These are phyloP conservation scores for Geothlypis trichas DNA, from an alignment of 2,113 vertebrate species.

Conservation along the genomic window DNA sequence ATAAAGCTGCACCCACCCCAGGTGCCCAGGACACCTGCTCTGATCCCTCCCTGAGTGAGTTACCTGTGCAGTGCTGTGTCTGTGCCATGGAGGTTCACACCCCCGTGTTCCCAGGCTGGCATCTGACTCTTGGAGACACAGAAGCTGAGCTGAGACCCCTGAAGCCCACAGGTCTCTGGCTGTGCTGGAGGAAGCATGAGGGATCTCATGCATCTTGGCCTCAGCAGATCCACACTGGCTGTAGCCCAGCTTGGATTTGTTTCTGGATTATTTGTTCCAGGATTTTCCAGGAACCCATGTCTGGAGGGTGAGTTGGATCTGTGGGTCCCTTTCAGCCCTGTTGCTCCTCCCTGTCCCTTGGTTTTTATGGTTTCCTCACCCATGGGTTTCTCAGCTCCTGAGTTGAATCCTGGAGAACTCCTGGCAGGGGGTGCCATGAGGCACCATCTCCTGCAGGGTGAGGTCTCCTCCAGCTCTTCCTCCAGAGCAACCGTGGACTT, in stretches of 20 bases:
- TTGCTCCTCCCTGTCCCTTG: not conserved
- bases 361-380: not conserved
- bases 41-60: slow-evolving; percentile 1
- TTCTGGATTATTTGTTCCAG: not conserved
- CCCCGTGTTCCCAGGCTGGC: not conserved
- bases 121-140: not conserved
- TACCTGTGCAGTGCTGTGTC: not conserved
- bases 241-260: not conserved
- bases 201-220: not conserved
- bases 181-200: not conserved
- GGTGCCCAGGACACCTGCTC: slow-evolving; percentile 1
- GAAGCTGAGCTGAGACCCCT: not conserved
- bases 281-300: not conserved
- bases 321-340: not conserved
- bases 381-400: not conserved
- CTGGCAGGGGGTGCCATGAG: not conserved
- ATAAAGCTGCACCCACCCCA: not conserved
- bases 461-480: not conserved
- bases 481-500: not conserved
- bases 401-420: not conserved
- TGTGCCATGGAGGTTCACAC: not conserved
- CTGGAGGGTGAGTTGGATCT: not conserved
- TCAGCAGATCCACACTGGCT: not conserved
- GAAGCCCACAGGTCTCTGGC: not conserved
- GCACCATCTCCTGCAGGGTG: not conserved